Conservation (phyloP, 2,797 vertebrate species). For the Thripadectes ignobilis region DNA sequence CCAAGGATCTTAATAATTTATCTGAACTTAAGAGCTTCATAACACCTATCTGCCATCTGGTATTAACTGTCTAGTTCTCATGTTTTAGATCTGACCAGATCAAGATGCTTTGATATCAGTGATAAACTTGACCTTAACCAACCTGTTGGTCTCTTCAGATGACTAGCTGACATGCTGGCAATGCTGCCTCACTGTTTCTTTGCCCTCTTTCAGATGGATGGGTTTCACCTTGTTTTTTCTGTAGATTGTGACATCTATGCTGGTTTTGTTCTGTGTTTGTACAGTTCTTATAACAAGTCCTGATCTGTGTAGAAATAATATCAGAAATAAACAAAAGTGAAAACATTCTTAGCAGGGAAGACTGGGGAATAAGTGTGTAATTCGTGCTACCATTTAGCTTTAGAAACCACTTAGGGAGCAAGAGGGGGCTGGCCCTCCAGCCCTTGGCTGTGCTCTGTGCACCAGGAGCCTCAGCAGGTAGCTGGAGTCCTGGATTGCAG, state of each 20-base stretch:
- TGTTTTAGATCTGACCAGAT: background rate
- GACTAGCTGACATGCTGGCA: background rate
- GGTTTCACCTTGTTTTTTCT: background rate
- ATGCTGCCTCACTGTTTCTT: accelerated
- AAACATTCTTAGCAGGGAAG: background rate
- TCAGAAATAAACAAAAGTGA: background rate
- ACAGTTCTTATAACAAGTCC: background rate
- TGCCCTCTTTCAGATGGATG: background rate
- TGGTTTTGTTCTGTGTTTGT: background rate
- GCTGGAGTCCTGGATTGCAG: background rate
- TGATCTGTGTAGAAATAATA: background rate
- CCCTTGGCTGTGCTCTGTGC: background rate
- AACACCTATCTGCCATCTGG: background rate
- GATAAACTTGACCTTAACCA: background rate
- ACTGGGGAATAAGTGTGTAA: background rate
- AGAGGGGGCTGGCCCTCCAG: background rate
- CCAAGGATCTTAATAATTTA: background rate
- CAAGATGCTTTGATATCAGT: background rate
- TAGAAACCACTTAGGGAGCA: background rate
- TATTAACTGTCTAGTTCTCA: background rate
- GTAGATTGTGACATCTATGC: background rate
- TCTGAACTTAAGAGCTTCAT: background rate
- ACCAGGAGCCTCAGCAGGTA: background rate
- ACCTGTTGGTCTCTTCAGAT: background rate
- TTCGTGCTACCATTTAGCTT: background rate